Evolutionary conservation across 1,140 invertebrate species (phyloP).

Genomic region (Whitmania pigra): DNA sequence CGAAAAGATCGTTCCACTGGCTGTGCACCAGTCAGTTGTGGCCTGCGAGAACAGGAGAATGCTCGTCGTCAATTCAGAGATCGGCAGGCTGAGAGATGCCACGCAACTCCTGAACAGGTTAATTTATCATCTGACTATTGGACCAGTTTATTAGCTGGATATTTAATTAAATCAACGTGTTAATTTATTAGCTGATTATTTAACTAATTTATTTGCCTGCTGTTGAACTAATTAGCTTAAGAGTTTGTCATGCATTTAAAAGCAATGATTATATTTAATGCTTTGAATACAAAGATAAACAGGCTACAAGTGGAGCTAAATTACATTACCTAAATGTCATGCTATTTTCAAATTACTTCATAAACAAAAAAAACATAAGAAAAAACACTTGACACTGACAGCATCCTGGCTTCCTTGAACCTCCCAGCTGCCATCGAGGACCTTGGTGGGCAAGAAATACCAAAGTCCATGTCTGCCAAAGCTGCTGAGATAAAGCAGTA

Average conservation of each 20-base stretch:
- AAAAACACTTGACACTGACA: neutral
- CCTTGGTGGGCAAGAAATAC: constrained; percentile 59
- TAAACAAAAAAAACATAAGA: neutral
- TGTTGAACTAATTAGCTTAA: too few species aligned
- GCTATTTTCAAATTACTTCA: neutral
- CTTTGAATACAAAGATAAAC: too few species aligned
- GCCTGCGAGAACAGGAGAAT: constrained; percentile 67
- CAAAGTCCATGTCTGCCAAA: constrained; percentile 79
- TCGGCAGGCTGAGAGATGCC: constrained; percentile 67
- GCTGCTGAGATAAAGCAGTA: constrained; percentile 46
- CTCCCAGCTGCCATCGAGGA: constrained; percentile 92
- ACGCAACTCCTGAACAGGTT: constrained; percentile 80
- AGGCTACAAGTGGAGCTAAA: neutral
- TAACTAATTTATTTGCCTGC: too few species aligned
- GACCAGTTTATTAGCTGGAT: neutral
- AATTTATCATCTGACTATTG: constrained; percentile 18
- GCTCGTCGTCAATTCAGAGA: constrained; percentile 59
- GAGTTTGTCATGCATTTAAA: too few species aligned
- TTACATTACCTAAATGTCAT: neutral
- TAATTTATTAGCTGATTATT: too few species aligned
- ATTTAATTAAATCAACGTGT: too few species aligned
- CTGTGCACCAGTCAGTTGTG: constrained; percentile 73
- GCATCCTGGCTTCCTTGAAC: constrained; percentile 70
- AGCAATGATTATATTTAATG: neutral
- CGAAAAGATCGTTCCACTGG: constrained; percentile 68